A percentile compares a stretch with the other conserved stretches of the same genome.
Evolutionary conservation across 1,140 invertebrate genomes (phyloP).

Genomic region (Diabrotica undecimpunctata): DNA sequence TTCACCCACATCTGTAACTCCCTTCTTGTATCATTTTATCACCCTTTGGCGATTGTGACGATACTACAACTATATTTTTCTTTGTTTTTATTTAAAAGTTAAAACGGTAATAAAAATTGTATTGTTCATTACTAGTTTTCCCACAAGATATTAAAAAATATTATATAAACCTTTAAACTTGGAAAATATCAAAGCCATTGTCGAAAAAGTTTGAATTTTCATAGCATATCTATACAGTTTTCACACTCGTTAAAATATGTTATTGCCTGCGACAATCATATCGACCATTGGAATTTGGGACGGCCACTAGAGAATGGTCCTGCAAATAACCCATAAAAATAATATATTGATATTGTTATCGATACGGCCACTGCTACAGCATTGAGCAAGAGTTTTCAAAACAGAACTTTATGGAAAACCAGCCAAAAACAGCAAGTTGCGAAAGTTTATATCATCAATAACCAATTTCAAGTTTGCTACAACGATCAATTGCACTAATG

Average conservation of each 20-base stretch:
- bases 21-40: too few relatives aligned
- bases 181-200: background rate
- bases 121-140: too few relatives aligned
- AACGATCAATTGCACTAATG: slow-evolving; percentile 16
- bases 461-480: slow-evolving; percentile 12
- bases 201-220: background rate
- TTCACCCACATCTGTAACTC: too few relatives aligned
- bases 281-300: slow-evolving; percentile 9
- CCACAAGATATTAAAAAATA: too few relatives aligned
- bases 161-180: too few relatives aligned
- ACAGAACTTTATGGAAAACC: slow-evolving; percentile 6
- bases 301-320: slow-evolving; percentile 4
- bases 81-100: too few relatives aligned
- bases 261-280: slow-evolving; percentile 8
- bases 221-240: background rate
- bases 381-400: slow-evolving; percentile 3
- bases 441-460: slow-evolving; percentile 13
- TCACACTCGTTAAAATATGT: slow-evolving; percentile 4
- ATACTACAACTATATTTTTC: too few relatives aligned
- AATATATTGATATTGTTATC: slow-evolving; percentile 15
- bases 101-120: too few relatives aligned
- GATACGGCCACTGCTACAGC: background rate
- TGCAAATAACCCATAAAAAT: slow-evolving; percentile 15
- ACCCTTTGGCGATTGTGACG: too few relatives aligned
- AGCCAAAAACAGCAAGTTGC: slow-evolving; percentile 5